Evolutionary conservation across 1,140 invertebrate species (phyloP).

Genomic region (Drosophila serrata): DNA sequence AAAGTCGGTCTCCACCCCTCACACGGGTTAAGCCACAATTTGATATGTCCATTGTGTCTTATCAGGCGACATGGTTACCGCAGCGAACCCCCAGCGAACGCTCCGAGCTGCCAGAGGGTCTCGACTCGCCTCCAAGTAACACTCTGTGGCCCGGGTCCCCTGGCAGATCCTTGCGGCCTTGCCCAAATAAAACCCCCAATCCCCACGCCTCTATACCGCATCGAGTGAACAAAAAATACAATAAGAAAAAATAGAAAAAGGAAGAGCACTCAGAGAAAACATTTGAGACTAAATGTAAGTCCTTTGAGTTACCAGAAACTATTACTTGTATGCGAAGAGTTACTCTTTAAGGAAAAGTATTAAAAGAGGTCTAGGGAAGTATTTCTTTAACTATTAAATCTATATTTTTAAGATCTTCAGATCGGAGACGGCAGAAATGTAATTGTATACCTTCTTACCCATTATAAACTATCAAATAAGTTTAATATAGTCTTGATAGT

Average conservation of each 20-base stretch:
- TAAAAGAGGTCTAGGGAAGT: too few relatives aligned
- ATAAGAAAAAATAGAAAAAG: slow-evolving; percentile 1
- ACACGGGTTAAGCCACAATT: slow-evolving; percentile 79
- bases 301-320: too few relatives aligned
- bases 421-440: too few relatives aligned
- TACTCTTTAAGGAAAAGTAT: too few relatives aligned
- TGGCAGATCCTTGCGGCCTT: slow-evolving; percentile 77
- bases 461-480: too few relatives aligned
- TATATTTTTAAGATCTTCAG: too few relatives aligned
- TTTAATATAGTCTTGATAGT: too few relatives aligned
- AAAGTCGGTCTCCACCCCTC: slow-evolving; percentile 51
- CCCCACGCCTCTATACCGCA: slow-evolving; percentile 5
- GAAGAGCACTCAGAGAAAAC: slow-evolving; percentile 25
- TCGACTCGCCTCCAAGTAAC: slow-evolving; percentile 66
- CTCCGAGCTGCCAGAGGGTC: slow-evolving; percentile 57
- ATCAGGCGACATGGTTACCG: slow-evolving; percentile 83
- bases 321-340: too few relatives aligned
- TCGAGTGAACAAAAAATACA: slow-evolving; percentile 16
- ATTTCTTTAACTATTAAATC: too few relatives aligned
- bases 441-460: too few relatives aligned
- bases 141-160: slow-evolving; percentile 51
- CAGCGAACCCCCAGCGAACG: slow-evolving; percentile 75
- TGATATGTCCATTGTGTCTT: slow-evolving; percentile 84
- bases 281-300: too few relatives aligned
- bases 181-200: slow-evolving; percentile 70